A percentile compares a stretch with the other conserved stretches of the same genome.
Conservation (phyloP, 2,113 vertebrate genomes). For the Elanus axillaris region DNA sequence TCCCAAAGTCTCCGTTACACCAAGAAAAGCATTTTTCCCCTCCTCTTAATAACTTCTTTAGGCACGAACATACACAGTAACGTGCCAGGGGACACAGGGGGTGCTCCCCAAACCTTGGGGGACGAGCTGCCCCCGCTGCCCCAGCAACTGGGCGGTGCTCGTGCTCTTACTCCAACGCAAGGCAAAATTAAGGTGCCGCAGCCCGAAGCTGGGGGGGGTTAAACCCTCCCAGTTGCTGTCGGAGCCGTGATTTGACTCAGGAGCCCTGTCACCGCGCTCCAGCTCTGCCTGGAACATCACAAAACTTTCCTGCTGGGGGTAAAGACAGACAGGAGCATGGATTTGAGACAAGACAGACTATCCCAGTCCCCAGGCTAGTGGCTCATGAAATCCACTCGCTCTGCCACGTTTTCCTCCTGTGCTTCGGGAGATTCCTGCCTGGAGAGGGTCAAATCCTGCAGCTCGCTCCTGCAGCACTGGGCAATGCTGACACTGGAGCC, state of each 20-base stretch:
- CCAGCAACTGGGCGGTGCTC: background rate
- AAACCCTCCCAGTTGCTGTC: background rate
- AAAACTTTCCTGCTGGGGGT: too few species aligned
- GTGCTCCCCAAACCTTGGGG: background rate
- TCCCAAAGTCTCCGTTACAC: background rate
- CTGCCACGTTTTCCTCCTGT: fast-evolving
- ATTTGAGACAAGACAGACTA: fast-evolving
- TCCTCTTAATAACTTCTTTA: background rate
- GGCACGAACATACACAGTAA: too few species aligned
- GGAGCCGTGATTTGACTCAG: fast-evolving
- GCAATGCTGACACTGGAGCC: fast-evolving
- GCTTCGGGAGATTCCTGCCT: fast-evolving
- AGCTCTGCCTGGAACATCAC: background rate
- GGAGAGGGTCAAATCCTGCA: background rate
- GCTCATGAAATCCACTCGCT: background rate
- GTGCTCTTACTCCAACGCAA: background rate
- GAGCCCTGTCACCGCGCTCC: fast-evolving
- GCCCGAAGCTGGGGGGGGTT: fast-evolving
- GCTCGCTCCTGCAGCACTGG: background rate
- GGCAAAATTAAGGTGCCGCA: fast-evolving
- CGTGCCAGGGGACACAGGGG: fast-evolving
- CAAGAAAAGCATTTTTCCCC: background rate
- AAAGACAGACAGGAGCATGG: background rate
- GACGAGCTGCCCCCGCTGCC: background rate
- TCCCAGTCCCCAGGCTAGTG: background rate